A percentile compares a stretch with the other conserved stretches of the same genome.
Conservation (phyloP, 2,113 vertebrate genomes). For the Atractosteus spatula region DNA sequence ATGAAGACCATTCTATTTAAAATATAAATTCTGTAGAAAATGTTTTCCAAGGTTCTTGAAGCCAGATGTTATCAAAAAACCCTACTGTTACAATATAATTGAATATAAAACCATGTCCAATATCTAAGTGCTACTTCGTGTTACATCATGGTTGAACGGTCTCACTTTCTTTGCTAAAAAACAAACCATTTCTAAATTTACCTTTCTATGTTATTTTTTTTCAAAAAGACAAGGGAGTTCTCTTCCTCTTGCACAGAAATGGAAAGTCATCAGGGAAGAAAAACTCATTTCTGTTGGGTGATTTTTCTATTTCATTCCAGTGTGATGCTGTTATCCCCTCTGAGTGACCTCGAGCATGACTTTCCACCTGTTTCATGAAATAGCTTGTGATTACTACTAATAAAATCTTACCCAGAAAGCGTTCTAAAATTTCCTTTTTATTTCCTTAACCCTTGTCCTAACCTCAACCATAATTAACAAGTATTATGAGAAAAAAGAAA, state of each 20-base stretch:
- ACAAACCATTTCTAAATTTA: too few relatives aligned
- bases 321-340: slow-evolving; percentile 22
- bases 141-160: slow-evolving; percentile 38
- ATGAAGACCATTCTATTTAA: slow-evolving; percentile 54
- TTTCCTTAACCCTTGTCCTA: slow-evolving; percentile 60
- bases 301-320: slow-evolving; percentile 18
- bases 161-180: too few relatives aligned
- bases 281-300: neutral
- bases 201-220: too few relatives aligned
- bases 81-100: slow-evolving; percentile 53
- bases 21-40: slow-evolving; percentile 53
- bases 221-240: too few relatives aligned
- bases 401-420: slow-evolving; percentile 36
- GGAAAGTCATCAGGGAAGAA: slow-evolving; percentile 27
- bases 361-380: slow-evolving; percentile 52
- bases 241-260: slow-evolving; percentile 12
- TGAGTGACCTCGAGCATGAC: slow-evolving; percentile 41
- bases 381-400: slow-evolving; percentile 46
- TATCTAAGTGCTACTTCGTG: slow-evolving; percentile 53
- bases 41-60: slow-evolving; percentile 48
- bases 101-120: slow-evolving; percentile 53
- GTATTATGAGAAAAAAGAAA: slow-evolving; percentile 60
- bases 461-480: slow-evolving; percentile 58
- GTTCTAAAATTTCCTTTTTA: slow-evolving; percentile 47
- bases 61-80: slow-evolving; percentile 48